These are phyloP conservation scores for Drosophila equinoxialis DNA, from an alignment of 1,140 invertebrate species.

Conservation along the genomic window DNA sequence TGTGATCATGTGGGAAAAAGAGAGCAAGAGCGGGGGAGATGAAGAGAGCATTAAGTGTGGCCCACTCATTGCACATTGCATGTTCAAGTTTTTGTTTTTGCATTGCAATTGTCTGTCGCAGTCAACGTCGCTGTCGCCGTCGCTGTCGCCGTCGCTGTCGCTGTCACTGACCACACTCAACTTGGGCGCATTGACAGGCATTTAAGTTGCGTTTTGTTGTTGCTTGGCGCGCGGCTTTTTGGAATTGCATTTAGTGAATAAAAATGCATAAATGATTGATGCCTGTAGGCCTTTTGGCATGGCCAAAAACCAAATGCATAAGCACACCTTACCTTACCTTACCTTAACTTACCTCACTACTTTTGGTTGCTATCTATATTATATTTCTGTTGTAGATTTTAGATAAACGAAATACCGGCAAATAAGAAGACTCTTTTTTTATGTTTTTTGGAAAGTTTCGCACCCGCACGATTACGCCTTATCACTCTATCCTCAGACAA, in stretches of 20 bases:
- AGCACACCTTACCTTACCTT: slow-evolving; percentile 20
- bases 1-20: slow-evolving; percentile 30
- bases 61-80: slow-evolving; percentile 29
- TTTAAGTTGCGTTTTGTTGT: slow-evolving; percentile 10
- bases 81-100: slow-evolving; percentile 42
- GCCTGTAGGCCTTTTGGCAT: slow-evolving; percentile 26
- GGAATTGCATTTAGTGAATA: slow-evolving; percentile 45
- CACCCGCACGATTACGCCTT: slow-evolving; percentile 23
- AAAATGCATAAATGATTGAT: slow-evolving; percentile 48
- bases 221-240: slow-evolving; percentile 40
- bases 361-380: neutral
- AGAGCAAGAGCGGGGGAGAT: neutral
- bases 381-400: neutral
- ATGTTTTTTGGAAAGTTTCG: neutral
- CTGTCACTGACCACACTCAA: slow-evolving; percentile 74
- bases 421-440: neutral
- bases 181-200: slow-evolving; percentile 50
- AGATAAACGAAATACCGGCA: slow-evolving; percentile 8
- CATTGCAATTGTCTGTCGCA: slow-evolving; percentile 27
- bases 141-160: slow-evolving; percentile 11
- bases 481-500: slow-evolving; percentile 44
- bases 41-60: neutral
- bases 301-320: slow-evolving; percentile 27
- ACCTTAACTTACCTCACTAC: slow-evolving; percentile 14
- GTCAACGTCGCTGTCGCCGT: slow-evolving; percentile 22